Percentiles rank a stretch among this genome's conserved stretches.
Evolutionary conservation across 2,888 invertebrate genomes (phyloP).

Genomic region (Teleiodes luculella): DNA sequence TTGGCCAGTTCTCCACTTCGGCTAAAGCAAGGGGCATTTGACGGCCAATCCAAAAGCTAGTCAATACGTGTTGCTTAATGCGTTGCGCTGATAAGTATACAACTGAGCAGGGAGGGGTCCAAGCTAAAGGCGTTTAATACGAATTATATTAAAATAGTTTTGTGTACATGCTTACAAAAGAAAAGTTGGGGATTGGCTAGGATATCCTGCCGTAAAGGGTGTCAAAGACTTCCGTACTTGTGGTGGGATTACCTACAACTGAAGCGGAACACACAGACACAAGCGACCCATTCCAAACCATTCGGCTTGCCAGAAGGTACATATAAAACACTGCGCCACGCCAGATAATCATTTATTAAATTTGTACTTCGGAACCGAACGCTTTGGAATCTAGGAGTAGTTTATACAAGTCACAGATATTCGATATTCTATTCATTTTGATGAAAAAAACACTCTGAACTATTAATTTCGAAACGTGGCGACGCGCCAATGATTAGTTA

Average conservation of each 20-base stretch:
- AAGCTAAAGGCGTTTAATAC: background rate
- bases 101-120: conserved; percentile 1
- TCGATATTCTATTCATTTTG: no score
- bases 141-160: background rate
- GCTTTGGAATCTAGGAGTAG: no score
- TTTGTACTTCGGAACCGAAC: no score
- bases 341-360: no score
- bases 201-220: background rate
- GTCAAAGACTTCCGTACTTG: background rate
- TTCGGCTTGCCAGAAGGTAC: background rate
- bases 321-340: no score
- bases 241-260: background rate
- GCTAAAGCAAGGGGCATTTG: background rate
- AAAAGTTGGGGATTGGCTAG: background rate
- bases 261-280: background rate
- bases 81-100: background rate
- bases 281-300: background rate
- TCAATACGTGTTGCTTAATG: background rate
- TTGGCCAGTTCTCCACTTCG: background rate
- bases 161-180: background rate
- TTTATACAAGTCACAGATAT: no score
- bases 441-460: no score
- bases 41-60: conserved; percentile 1
- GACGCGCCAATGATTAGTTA: no score
- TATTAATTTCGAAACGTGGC: no score